Evolutionary conservation across 2,797 vertebrate genomes (phyloP).

Genomic region (Propithecus perrieri): DNA sequence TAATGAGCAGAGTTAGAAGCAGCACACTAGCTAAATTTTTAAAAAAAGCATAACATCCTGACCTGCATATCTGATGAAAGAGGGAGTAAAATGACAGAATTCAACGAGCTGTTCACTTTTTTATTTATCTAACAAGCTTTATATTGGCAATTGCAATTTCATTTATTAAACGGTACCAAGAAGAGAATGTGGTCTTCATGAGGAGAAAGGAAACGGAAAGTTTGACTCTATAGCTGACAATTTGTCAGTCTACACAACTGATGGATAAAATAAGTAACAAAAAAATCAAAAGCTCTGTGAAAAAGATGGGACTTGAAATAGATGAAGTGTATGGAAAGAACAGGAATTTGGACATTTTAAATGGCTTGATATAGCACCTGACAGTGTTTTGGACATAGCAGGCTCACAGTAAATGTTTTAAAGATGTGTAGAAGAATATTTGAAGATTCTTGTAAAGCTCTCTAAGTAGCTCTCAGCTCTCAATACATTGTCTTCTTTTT

Average conservation of each 20-base stretch:
- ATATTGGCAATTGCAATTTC: neutral
- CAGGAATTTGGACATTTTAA: slow-evolving; percentile 10
- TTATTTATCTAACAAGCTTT: neutral
- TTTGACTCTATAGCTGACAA: neutral
- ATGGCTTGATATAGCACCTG: neutral
- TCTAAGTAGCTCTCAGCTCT: neutral
- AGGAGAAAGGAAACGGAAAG: neutral
- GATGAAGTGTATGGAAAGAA: neutral
- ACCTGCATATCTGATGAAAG: neutral
- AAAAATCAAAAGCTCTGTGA: neutral
- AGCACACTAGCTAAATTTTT: slow-evolving; percentile 25
- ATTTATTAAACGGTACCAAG: neutral
- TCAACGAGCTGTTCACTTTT: neutral
- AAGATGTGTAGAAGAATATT: neutral
- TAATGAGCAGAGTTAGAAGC: slow-evolving; percentile 26
- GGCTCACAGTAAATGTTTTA: neutral
- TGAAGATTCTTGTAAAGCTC: neutral
- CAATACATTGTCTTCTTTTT: neutral
- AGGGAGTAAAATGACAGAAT: neutral
- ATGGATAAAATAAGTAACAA: neutral
- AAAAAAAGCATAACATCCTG: neutral
- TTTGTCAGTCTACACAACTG: neutral
- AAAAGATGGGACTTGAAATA: neutral
- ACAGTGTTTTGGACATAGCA: neutral
- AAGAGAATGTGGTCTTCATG: neutral